Evolutionary conservation across 2,113 vertebrate genomes (phyloP).

Genomic region (Cynoglossus semilaevis): DNA sequence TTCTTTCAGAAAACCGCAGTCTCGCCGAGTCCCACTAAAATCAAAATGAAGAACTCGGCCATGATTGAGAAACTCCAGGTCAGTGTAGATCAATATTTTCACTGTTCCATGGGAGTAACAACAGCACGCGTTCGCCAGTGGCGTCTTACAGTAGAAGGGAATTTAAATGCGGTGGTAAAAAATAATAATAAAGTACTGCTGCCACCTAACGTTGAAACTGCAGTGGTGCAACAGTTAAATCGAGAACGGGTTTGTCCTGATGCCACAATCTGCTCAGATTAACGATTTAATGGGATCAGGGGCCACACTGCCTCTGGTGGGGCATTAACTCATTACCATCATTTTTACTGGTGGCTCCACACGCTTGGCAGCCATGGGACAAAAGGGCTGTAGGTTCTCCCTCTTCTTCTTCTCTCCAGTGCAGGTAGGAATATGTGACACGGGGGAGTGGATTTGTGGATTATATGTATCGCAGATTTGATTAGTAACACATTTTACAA

Average conservation of each 20-base stretch:
- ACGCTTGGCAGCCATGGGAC: slow-evolving; percentile 71
- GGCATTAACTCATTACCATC: slow-evolving; percentile 25
- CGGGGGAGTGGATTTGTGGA: no score
- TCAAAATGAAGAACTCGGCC: slow-evolving; percentile 67
- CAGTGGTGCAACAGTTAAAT: not conserved
- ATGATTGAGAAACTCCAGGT: slow-evolving; percentile 78
- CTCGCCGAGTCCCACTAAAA: slow-evolving; percentile 53
- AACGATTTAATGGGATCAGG: slow-evolving; percentile 68
- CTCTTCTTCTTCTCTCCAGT: slow-evolving; percentile 74
- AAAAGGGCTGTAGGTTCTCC: slow-evolving; percentile 76
- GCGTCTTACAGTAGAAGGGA: not conserved
- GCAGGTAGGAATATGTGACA: slow-evolving; percentile 63
- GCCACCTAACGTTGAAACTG: slow-evolving; percentile 53
- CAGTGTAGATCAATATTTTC: not conserved
- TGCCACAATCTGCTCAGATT: slow-evolving; percentile 60
- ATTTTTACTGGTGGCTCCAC: slow-evolving; percentile 26
- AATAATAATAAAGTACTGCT: slow-evolving; percentile 20
- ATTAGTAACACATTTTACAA: no score
- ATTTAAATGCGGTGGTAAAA: not conserved
- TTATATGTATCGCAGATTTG: no score
- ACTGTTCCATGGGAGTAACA: not conserved
- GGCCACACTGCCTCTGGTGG: slow-evolving; percentile 33
- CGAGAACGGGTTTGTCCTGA: slow-evolving; percentile 23
- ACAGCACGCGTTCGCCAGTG: not conserved
- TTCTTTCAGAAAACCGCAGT: slow-evolving; percentile 54